A percentile compares a stretch with the other conserved stretches of the same genome.
These are phyloP conservation scores for Aegithalos caudatus DNA, from an alignment of 2,113 vertebrate species.

Conservation along the genomic window DNA sequence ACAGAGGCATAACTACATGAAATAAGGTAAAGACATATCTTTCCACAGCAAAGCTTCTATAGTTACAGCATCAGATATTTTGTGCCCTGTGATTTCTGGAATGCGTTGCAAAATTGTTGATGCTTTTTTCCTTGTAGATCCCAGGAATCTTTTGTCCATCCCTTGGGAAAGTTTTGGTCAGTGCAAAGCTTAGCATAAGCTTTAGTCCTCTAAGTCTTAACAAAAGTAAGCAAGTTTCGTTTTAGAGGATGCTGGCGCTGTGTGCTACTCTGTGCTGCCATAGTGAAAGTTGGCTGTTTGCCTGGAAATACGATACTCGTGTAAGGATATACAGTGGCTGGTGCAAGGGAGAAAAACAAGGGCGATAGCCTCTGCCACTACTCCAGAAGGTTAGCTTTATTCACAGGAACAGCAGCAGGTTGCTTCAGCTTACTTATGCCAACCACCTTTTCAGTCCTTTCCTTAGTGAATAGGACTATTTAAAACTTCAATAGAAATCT, in stretches of 20 bases:
- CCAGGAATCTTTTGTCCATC: neutral
- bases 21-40: neutral
- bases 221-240: neutral
- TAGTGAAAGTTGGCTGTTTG: neutral
- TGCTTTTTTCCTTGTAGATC: neutral
- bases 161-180: neutral
- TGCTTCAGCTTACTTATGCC: neutral
- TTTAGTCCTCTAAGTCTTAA: neutral
- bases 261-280: neutral
- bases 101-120: neutral
- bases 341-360: constrained; percentile 1
- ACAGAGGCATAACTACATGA: neutral
- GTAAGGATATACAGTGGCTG: neutral
- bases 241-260: neutral
- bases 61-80: neutral
- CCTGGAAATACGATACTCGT: neutral
- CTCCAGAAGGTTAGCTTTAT: constrained; percentile 27
- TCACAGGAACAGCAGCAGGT: neutral
- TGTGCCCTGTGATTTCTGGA: neutral
- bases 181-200: neutral
- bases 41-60: neutral
- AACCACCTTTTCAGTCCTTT: neutral
- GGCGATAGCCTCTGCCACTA: neutral
- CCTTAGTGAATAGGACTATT: constrained; percentile 29
- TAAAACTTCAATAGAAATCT: constrained; percentile 55